Conservation (phyloP, 2,888 invertebrate genomes). For the Drosophila aldrichi region DNA sequence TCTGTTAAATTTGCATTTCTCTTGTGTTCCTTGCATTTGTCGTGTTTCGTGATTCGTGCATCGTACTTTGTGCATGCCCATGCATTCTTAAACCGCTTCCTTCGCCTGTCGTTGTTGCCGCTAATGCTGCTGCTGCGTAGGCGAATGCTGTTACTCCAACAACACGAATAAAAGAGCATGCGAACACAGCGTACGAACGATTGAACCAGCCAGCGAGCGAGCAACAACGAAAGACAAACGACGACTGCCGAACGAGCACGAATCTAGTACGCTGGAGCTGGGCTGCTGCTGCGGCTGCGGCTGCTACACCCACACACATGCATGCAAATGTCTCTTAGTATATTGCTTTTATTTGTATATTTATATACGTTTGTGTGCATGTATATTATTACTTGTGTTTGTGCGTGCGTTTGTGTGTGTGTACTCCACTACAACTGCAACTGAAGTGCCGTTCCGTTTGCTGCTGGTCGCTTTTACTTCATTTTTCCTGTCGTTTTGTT, state of each 20-base stretch:
- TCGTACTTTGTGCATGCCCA: constrained; percentile 58
- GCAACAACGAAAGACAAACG: constrained; percentile 40
- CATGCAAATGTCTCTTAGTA: constrained; percentile 61
- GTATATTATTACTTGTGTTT: neutral
- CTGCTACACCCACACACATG: constrained; percentile 60
- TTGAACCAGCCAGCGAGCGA: constrained; percentile 36
- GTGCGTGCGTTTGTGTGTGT: constrained; percentile 7
- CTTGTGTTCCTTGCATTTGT: constrained; percentile 40
- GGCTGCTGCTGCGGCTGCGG: constrained; percentile 41
- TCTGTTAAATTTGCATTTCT: constrained; percentile 60
- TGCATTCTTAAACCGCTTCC: constrained; percentile 67
- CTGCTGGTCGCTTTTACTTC: constrained; percentile 57
- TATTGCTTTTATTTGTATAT: constrained; percentile 17
- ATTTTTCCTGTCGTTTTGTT: constrained; percentile 60
- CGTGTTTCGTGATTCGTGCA: constrained; percentile 35
- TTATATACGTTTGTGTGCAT: constrained; percentile 17
- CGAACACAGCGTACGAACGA: constrained; percentile 20
- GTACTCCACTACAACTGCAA: constrained; percentile 51
- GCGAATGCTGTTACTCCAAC: constrained; percentile 69
- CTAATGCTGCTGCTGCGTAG: constrained; percentile 64
- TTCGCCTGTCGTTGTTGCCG: constrained; percentile 42
- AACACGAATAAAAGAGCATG: constrained; percentile 28
- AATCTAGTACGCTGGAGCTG: constrained; percentile 63
- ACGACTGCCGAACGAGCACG: constrained; percentile 52
- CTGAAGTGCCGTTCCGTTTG: constrained; percentile 60